Percentiles rank a stretch among this genome's conserved stretches.
These are phyloP conservation scores for Etheostoma perlongum DNA, from an alignment of 2,797 vertebrate genomes.

Conservation along the genomic window DNA sequence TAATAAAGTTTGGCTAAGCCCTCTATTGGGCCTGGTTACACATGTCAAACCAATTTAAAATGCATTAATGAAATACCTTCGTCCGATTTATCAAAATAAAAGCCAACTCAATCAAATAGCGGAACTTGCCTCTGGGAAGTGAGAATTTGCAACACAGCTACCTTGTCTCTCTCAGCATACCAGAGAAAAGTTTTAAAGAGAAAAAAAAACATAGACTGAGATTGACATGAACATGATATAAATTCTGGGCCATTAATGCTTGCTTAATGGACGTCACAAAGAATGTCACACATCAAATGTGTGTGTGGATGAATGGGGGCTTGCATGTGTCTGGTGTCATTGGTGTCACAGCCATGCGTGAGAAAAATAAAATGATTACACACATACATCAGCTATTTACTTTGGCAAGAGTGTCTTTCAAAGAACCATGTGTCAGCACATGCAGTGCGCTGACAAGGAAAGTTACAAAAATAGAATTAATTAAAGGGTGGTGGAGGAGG, in stretches of 20 bases:
- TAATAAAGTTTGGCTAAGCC: too few species aligned
- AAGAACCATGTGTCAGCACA: constrained; percentile 48
- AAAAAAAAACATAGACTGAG: not conserved
- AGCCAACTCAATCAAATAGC: not conserved
- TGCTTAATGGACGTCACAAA: constrained; percentile 9
- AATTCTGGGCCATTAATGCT: constrained; percentile 2
- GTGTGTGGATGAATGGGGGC: not conserved
- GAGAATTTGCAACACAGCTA: not conserved
- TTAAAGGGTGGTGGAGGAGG: constrained; percentile 24
- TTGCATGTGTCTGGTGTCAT: not conserved
- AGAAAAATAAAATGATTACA: constrained; percentile 17
- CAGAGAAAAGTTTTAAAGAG: not conserved
- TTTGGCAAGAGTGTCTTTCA: constrained; percentile 20
- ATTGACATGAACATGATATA: constrained; percentile 27
- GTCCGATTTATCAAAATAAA: constrained; percentile 7
- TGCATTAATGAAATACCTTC: not conserved
- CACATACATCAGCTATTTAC: constrained; percentile 34
- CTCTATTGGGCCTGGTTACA: too few species aligned
- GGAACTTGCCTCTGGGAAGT: not conserved
- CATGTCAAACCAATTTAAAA: not conserved
- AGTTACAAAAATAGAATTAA: constrained; percentile 43
- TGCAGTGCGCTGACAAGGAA: constrained; percentile 21
- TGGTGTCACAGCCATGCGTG: constrained; percentile 7
- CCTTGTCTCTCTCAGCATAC: not conserved
- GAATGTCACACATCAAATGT: constrained; percentile 5